Conservation (phyloP, 23 tunicate genomes). For the Ciona savignyi region DNA sequence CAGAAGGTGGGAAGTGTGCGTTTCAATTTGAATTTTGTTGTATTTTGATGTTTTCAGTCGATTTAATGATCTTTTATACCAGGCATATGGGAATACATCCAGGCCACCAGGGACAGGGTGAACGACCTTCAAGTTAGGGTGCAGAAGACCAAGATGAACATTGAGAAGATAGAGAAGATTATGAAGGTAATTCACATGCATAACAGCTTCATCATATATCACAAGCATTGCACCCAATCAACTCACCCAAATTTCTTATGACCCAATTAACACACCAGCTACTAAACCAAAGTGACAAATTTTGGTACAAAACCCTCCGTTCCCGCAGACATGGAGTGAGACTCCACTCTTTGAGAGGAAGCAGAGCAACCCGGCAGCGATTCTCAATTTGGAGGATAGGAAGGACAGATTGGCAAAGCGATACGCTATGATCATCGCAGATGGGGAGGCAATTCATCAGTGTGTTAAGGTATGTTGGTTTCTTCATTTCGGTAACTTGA, state of each 20-base stretch:
- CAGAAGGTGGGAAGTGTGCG: slow-evolving; percentile 38
- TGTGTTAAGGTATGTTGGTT: slow-evolving; percentile 51
- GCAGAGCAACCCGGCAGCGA: slow-evolving; percentile 37
- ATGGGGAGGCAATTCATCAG: slow-evolving; percentile 72
- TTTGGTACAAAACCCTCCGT: not conserved
- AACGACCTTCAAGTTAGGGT: slow-evolving; percentile 77
- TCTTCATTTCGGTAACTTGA: no score
- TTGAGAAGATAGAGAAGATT: slow-evolving; percentile 65
- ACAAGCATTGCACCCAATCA: no score
- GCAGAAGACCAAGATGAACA: slow-evolving; percentile 77
- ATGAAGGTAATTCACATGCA: slow-evolving; percentile 96
- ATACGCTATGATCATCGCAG: slow-evolving; percentile 56
- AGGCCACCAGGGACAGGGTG: slow-evolving; percentile 60
- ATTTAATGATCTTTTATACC: not conserved
- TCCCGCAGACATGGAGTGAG: slow-evolving; percentile 76
- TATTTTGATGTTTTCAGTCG: not conserved
- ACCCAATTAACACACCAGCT: no score
- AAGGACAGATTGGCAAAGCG: slow-evolving; percentile 75
- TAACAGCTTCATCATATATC: no score
- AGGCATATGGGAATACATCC: slow-evolving; percentile 94
- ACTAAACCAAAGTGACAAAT: no score
- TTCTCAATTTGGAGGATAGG: slow-evolving; percentile 80
- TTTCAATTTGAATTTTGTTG: not conserved
- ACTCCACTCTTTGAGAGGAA: slow-evolving; percentile 85
- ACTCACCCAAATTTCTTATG: no score